Evolutionary conservation across 2,797 vertebrate species (phyloP), one percentile per base, ranked within the genome.

Genomic region (Gallirallus australis): DNA sequence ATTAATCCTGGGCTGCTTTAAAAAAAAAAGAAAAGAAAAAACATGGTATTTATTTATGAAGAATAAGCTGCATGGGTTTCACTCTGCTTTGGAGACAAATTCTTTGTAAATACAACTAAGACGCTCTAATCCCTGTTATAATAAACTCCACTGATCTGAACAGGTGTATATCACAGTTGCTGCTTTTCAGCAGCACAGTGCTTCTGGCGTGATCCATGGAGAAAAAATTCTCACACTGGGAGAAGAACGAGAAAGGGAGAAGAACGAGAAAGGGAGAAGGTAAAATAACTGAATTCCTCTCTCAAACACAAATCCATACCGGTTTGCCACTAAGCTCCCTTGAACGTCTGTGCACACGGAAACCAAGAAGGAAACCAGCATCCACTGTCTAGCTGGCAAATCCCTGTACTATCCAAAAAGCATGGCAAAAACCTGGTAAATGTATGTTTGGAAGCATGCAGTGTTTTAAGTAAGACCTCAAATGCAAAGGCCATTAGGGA

Each of bases 31-130:
- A 52, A 27, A 27, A 52, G 27, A 52, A 27, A 52, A 28, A 24
- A 13, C 23, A 52, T 15, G 15, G 11, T 82, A 82, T 94, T 83
- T 97, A 81, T 92, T 87, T 86, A 68, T 89, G 68, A 93, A 90
- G 77, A 96, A 73, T 94, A 90, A 94, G 71, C 90, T 95, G 47
- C 56, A 80, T 0, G 2, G 39, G 56, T 72, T 91, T 95, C 72
- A 39, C 54, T 95, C 61, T 90, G 33, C 88, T 93, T 97, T 80
- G 50, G 86, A 94, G 81, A 92, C 35, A 94, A 96, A 95, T 90
- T 95, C 89, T 97, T 96, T 94, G 93, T 86, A 97, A 97, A 96
- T 94, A 90, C 87, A 81, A 21, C 59, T 91, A 92, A 95, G 89
- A 48, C 53, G 54, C 68, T 69, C 48, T 93, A 87, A 96, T 94